Evolutionary conservation across 1,140 invertebrate species (phyloP), one percentile per base, ranked within the genome.

Genomic region (Drosophila arawakana): DNA sequence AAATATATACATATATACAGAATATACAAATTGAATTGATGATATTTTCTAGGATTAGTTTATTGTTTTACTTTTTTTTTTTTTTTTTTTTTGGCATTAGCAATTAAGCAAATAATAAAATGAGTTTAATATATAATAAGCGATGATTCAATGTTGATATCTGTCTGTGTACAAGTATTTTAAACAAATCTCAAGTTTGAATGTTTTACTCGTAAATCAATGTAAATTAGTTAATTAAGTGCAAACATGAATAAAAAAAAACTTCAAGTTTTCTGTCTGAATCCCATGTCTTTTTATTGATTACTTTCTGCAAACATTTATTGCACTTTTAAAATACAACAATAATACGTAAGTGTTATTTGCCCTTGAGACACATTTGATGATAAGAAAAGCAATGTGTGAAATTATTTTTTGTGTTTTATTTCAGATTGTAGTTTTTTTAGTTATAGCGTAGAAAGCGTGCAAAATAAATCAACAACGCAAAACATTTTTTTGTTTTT

Each of bases 231-330:
- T 4, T n/a, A 18, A 44, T 15, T 73, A 69, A 80, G 54, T 43
- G 43, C 46, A 61, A 62, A 59, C 73, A 57, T 25, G 37, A 76
- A 52, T 75, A 41, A 41, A 69, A 76, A 72, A 61, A 47, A 73
- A 41, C 67, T 80, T 68, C 73, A 59, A 69, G 63, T 72, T 73
- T 66, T 80, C 66, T 84, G 77, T 76, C 80, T 83, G 76, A 80
- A 54, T 13, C 30, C 13, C 35, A 18, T n/a, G 50, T 15, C 50
- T 54, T 54, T 54, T 30, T 6, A 30, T 30, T 30, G 3, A 30
- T 30, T 30, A 30, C 0, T 30, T 5, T 30, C 6, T 5, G 25
- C 25, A 30, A 30, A 4, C 2, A 5, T 30, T 30, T 30, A 30
- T 2, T 30, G 25, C 25, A 30, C 2, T 30, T 21, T 21, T 21